A percentile compares a stretch with the other conserved stretches of the same genome.
Evolutionary conservation across 2,888 invertebrate species (phyloP).

Genomic region (Pediacus dermestoides): DNA sequence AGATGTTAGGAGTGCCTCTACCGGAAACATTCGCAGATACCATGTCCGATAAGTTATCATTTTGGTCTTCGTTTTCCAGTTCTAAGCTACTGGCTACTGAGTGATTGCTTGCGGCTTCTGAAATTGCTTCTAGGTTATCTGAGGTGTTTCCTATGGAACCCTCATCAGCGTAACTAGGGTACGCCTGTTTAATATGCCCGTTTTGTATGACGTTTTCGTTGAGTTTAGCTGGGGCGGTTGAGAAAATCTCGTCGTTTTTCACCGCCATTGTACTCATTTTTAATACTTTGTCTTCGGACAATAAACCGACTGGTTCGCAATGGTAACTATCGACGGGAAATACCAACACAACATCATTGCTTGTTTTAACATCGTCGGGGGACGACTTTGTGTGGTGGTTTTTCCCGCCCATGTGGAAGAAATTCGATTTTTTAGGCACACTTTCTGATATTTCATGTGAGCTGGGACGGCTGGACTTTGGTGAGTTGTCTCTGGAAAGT

Average conservation of each 20-base stretch:
- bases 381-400: conserved; percentile 19
- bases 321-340: conserved; percentile 58
- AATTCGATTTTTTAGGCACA: conserved; percentile 32
- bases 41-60: conserved; percentile 96
- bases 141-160: conserved; percentile 89
- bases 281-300: conserved; percentile 60
- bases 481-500: conserved; percentile 35
- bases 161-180: conserved; percentile 86
- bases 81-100: conserved; percentile 90
- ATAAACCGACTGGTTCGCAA: conserved; percentile 49
- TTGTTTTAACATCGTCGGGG: conserved; percentile 17
- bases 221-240: conserved; percentile 18
- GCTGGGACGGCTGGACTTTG: conserved; percentile 28
- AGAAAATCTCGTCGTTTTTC: conserved; percentile 30
- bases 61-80: conserved; percentile 82
- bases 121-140: conserved; percentile 91
- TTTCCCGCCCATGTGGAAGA: conserved; percentile 29
- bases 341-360: conserved; percentile 60
- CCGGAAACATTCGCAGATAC: conserved; percentile 94
- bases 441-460: conserved; percentile 21
- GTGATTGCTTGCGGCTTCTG: conserved; percentile 93
- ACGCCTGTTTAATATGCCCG: conserved; percentile 44
- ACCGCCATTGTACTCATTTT: conserved; percentile 6
- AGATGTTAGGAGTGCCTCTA: conserved; percentile 91
- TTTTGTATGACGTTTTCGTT: conserved; percentile 21